Evolutionary conservation across 2,113 vertebrate species (phyloP).

Genomic region (Trogon surrucura): DNA sequence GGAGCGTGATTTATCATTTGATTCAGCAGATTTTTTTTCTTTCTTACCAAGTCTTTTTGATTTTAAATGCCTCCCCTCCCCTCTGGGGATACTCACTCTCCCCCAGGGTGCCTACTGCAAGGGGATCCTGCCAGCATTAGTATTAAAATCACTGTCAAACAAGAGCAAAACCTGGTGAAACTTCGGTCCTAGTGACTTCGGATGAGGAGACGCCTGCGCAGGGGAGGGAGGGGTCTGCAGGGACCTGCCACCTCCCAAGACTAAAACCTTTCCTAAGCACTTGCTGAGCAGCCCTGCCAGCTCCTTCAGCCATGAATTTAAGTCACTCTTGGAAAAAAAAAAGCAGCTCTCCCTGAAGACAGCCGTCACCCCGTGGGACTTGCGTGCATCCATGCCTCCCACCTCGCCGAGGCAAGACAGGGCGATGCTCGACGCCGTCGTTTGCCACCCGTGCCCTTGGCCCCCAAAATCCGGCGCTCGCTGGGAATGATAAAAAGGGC

Average conservation of each 20-base stretch:
- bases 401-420: neutral
- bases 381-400: neutral
- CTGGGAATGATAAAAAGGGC: neutral
- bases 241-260: neutral
- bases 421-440: neutral
- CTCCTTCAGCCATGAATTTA: neutral
- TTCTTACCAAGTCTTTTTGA: neutral
- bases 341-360: neutral
- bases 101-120: neutral
- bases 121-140: neutral
- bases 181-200: neutral
- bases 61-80: neutral
- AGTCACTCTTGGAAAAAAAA: neutral
- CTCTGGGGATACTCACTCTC: neutral
- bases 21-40: neutral
- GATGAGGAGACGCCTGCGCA: neutral
- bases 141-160: slow-evolving; percentile 9
- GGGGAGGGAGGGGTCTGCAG: neutral
- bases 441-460: rapidly evolving
- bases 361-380: neutral
- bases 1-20: neutral
- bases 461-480: neutral
- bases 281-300: neutral
- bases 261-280: neutral
- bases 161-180: neutral